A percentile compares a stretch with the other conserved stretches of the same genome.
Evolutionary conservation across 2,888 invertebrate genomes (phyloP).

Genomic region (Pristionchus exspectatus): DNA sequence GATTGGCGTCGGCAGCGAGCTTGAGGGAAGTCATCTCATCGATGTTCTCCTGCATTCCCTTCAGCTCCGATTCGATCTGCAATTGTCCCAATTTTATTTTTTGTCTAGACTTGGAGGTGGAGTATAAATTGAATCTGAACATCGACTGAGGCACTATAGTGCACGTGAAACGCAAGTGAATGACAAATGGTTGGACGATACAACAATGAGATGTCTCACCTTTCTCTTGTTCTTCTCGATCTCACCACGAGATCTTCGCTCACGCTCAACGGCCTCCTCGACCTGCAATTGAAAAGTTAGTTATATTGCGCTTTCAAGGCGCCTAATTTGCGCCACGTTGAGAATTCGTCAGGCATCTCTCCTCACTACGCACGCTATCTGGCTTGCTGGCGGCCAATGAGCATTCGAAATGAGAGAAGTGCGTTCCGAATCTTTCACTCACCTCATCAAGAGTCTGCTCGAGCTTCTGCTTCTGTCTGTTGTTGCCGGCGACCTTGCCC

Average conservation of each 20-base stretch:
- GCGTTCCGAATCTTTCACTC: conserved; percentile 60
- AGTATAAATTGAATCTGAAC: too few relatives aligned
- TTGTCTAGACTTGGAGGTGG: too few relatives aligned
- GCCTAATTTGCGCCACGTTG: too few relatives aligned
- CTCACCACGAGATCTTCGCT: conserved; percentile 76
- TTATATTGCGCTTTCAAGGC: conserved; percentile 51
- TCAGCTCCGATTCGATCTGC: conserved; percentile 76
- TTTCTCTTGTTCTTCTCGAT: conserved; percentile 78
- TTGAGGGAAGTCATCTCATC: conserved; percentile 76
- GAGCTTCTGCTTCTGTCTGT: conserved; percentile 77
- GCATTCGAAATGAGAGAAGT: not conserved
- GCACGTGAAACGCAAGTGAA: too few relatives aligned
- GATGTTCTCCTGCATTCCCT: conserved; percentile 78
- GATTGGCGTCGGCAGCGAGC: conserved; percentile 49
- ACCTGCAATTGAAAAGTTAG: conserved; percentile 55
- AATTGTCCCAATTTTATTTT: conserved; percentile 36
- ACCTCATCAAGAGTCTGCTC: conserved; percentile 78
- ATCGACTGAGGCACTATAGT: too few relatives aligned
- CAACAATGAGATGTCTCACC: conserved; percentile 56
- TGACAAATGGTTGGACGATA: not conserved
- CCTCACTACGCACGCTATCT: not conserved
- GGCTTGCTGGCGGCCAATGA: not conserved
- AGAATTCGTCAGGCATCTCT: too few relatives aligned
- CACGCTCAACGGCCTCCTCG: conserved; percentile 78
- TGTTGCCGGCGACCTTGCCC: conserved; percentile 83